Base-by-base conservation (phyloP, 2,797 vertebrate species). In the Alosa sapidissima region DNA sequence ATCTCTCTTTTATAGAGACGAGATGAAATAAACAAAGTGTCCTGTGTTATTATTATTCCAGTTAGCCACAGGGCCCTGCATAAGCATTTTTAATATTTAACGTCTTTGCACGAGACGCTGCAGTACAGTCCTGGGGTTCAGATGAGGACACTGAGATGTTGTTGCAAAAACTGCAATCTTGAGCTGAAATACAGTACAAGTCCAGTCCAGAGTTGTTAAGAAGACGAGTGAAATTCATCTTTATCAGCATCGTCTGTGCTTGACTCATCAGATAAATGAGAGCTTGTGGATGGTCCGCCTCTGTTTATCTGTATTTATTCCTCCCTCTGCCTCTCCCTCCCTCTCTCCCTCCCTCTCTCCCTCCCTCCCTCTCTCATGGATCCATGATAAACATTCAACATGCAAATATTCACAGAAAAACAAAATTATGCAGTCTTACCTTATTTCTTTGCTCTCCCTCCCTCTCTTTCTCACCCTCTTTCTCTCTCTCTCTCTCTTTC, bases 241-340 rank as follows among this genome's bases (percentile, higher is more conserved):
- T 60, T 45, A 45, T 78, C 16, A 45, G 14, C 72, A 78, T 78
- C 8, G 33, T 72, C 65, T 72, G 65, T 21, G 41, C 36, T 47
- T 45, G 14, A 78, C 21, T n/a, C 58, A 21, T 60, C 58, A n/a
- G 55, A 58, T 58, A 58, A 58, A 58, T 21, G 55, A 58, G 21
- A 58, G 55, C 19, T 5, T 21, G 16, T 1, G 55, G n/a, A 21
- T 33, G 13, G 11, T 65, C 58, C n/a, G 21, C 5, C 36, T 47
- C 21, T 48, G 65, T 83, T 6, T 85, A 55, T 85, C 55, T 68
- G 16, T 72, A 49, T 45, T 21, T 85, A 86, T 81, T 58, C 65
- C 65, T 11, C 14, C 65, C 33, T 72, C 65, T 72, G 28, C 28
- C 28, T 11, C 28, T 10, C 11, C n/a, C 10, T 36, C 6, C 24